A percentile compares a stretch with the other conserved stretches of the same genome.
Conservation (phyloP, 2,113 vertebrate genomes). For the Dolichotis patagonum region DNA sequence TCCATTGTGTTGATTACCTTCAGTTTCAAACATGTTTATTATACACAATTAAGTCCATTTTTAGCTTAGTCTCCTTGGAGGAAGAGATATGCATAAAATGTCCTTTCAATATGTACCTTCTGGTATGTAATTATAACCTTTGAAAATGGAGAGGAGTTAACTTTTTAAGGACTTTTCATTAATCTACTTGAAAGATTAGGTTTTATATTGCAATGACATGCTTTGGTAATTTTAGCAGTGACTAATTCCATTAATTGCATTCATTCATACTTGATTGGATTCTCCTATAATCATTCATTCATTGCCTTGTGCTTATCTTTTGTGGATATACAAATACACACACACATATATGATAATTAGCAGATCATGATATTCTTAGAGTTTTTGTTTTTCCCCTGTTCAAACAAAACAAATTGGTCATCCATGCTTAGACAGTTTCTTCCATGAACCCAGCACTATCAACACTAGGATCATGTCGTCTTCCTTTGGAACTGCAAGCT, state of each 20-base stretch:
- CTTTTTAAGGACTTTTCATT: conserved; percentile 59
- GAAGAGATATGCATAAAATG: conserved; percentile 1
- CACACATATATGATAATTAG: conserved; percentile 56
- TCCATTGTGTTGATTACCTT: not conserved
- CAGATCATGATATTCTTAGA: not conserved
- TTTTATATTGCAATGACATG: conserved; percentile 68
- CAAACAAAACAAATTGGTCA: conserved; percentile 49
- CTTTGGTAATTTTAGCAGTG: conserved; percentile 72
- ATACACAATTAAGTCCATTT: conserved; percentile 1
- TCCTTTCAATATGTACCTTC: not conserved
- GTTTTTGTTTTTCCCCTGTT: conserved; percentile 33
- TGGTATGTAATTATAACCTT: not conserved
- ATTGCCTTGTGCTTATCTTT: conserved; percentile 59
- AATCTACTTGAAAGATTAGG: conserved; percentile 41
- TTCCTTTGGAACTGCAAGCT: not conserved
- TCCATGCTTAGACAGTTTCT: conserved; percentile 26
- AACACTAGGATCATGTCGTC: not conserved
- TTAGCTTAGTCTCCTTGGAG: not conserved
- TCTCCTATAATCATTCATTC: conserved; percentile 72
- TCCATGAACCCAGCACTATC: not conserved
- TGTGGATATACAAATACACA: conserved; percentile 51
- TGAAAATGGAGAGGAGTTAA: conserved; percentile 44
- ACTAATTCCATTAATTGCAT: conserved; percentile 79
- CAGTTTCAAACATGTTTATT: conserved; percentile 47
- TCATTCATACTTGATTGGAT: conserved; percentile 66